Evolutionary conservation across 2,797 vertebrate species (phyloP).

Genomic region (Phoxinus dragarum): DNA sequence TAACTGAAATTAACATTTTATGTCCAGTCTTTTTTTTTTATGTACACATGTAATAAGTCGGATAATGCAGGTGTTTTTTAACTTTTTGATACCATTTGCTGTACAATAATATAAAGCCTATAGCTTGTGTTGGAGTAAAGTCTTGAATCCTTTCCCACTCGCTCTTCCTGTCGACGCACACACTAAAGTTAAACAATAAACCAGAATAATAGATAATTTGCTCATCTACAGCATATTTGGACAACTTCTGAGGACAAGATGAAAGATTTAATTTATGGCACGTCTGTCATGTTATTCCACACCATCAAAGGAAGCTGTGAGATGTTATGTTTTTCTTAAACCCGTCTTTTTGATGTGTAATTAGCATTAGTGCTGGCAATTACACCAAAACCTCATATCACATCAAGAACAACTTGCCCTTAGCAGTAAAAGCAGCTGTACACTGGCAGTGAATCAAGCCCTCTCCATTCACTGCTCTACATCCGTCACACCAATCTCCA

Average conservation of each 20-base stretch:
- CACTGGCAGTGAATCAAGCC: conserved; percentile 37
- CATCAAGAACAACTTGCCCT: conserved; percentile 51
- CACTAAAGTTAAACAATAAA: background rate
- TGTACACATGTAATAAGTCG: background rate
- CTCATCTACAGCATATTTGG: conserved; percentile 44
- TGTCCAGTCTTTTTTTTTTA: background rate
- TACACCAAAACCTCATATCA: conserved; percentile 48
- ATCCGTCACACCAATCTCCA: background rate
- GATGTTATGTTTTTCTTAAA: conserved; percentile 49
- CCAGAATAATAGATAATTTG: background rate
- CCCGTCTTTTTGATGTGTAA: conserved; percentile 52
- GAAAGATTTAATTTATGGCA: conserved; percentile 38
- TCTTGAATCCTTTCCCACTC: background rate
- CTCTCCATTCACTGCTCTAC: background rate
- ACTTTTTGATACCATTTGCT: background rate
- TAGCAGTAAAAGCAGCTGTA: conserved; percentile 46
- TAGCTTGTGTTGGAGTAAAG: background rate
- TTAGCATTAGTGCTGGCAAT: conserved; percentile 54
- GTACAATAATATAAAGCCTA: background rate
- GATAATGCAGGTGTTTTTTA: background rate
- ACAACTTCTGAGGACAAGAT: conserved; percentile 56
- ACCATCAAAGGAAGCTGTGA: conserved; percentile 59
- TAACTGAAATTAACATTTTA: background rate
- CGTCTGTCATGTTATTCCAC: conserved; percentile 53
- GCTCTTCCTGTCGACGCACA: background rate